phyloP scores from a whole-genome alignment of 2,113 vertebrate species.

The Indicator indicator region DNA sequence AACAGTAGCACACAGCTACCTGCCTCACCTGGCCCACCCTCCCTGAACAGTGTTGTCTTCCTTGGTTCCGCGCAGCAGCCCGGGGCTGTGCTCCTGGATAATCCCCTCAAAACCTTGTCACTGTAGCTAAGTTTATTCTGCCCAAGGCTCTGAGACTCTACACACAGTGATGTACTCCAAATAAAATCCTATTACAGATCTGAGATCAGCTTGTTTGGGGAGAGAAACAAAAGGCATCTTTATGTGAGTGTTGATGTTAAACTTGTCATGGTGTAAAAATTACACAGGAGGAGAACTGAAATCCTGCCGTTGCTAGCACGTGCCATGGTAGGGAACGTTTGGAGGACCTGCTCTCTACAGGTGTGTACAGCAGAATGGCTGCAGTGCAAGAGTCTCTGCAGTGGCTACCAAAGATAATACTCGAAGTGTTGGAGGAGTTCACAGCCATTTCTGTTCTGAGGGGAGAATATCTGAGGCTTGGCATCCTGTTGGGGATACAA shows the following conservation, averaged over 20 bases:
- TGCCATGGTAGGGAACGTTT: not conserved
- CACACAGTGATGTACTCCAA: slow-evolving; percentile 20
- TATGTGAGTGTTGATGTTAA: not conserved
- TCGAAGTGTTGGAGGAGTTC: slow-evolving; percentile 27
- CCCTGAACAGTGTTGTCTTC: slow-evolving; percentile 61
- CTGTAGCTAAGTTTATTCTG: slow-evolving; percentile 1
- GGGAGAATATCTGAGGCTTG: not conserved
- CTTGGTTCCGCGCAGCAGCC: not conserved
- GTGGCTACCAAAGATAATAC: slow-evolving; percentile 59
- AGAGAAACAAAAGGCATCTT: slow-evolving; percentile 12
- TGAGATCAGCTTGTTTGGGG: slow-evolving; percentile 5
- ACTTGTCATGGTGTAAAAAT: not conserved
- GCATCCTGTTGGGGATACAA: not conserved
- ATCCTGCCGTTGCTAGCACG: not conserved
- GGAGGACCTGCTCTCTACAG: not conserved
- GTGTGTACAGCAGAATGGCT: not conserved
- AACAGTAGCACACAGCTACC: not conserved
- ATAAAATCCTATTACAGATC: slow-evolving; percentile 38
- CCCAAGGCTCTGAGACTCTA: slow-evolving; percentile 10
- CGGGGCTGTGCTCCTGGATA: not conserved
- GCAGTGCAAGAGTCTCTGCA: not conserved
- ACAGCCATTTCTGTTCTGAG: not conserved
- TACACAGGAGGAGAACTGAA: not conserved
- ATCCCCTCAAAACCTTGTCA: not conserved
- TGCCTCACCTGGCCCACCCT: slow-evolving; percentile 5